A percentile compares a stretch with the other conserved stretches of the same genome.
phyloP scores from a whole-genome alignment of 2,113 vertebrate species.

The Brevimyrus niger region DNA sequence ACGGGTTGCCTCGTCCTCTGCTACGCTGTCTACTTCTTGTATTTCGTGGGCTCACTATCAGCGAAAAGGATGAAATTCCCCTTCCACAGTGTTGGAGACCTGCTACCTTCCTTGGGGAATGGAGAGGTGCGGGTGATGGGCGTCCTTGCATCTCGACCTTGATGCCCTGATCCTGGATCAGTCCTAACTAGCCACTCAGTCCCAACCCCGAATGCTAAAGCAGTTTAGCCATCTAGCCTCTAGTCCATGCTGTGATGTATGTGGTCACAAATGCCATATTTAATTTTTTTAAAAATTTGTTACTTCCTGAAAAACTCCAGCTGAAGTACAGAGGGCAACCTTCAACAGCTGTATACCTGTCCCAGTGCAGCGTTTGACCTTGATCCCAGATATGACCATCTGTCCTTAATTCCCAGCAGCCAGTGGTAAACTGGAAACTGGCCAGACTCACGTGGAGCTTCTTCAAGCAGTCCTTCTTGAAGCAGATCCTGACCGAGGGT shows the following conservation, averaged over 20 bases:
- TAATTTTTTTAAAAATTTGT: not conserved
- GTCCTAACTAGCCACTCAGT: not conserved
- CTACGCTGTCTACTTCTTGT: constrained; percentile 73
- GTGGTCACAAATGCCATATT: not conserved
- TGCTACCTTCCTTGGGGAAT: constrained; percentile 62
- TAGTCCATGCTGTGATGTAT: not conserved
- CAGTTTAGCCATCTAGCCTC: not conserved
- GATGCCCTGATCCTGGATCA: not conserved
- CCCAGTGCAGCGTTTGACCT: not conserved
- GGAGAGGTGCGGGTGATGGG: constrained; percentile 58
- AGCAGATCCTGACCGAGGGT: constrained; percentile 95
- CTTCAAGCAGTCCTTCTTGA: constrained; percentile 95
- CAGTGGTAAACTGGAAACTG: constrained; percentile 75
- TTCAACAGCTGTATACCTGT: not conserved
- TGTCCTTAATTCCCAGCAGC: constrained; percentile 51
- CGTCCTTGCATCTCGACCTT: not conserved
- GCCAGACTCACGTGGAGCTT: constrained; percentile 89
- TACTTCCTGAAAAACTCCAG: not conserved
- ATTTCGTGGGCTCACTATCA: constrained; percentile 73
- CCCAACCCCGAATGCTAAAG: not conserved
- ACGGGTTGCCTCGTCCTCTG: constrained; percentile 71
- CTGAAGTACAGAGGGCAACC: not conserved
- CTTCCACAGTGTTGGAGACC: constrained; percentile 58
- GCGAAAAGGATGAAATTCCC: constrained; percentile 72
- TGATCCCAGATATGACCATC: not conserved